Percentiles rank a stretch among this genome's conserved stretches.
These are phyloP conservation scores for Cyprinus carpio DNA, from an alignment of 2,113 vertebrate species.

Conservation along the genomic window DNA sequence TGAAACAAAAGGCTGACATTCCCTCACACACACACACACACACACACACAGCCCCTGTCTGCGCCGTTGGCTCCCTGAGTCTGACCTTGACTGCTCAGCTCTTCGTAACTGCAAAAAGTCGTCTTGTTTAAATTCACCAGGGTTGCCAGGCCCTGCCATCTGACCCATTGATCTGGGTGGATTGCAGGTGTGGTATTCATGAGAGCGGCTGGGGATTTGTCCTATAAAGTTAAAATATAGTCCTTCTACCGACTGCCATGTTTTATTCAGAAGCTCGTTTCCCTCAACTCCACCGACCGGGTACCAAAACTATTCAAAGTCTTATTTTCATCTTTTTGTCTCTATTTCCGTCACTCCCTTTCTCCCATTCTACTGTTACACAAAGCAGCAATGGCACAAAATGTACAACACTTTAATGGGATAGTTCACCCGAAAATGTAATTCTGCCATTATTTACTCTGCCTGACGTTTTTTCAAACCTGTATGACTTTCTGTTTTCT, in stretches of 20 bases:
- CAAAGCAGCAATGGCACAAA: constrained; percentile 58
- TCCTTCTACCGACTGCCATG: constrained; percentile 61
- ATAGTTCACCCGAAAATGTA: not conserved
- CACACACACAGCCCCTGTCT: not conserved
- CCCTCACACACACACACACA: not conserved
- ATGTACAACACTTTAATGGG: constrained; percentile 49
- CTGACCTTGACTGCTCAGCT: constrained; percentile 66
- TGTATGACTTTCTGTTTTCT: not conserved
- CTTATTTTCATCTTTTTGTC: constrained; percentile 58
- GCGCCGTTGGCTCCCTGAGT: not conserved
- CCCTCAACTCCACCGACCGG: constrained; percentile 45
- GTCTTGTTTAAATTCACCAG: constrained; percentile 68
- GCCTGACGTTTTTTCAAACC: not conserved
- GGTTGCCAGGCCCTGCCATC: constrained; percentile 58
- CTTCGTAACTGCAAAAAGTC: constrained; percentile 44
- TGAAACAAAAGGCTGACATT: not conserved
- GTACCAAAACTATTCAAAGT: constrained; percentile 29
- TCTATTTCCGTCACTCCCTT: constrained; percentile 15
- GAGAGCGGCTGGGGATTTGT: constrained; percentile 66
- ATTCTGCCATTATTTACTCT: not conserved
- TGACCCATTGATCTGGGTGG: constrained; percentile 70
- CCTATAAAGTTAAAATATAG: constrained; percentile 76
- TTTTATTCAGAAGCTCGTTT: constrained; percentile 75
- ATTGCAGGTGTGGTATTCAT: constrained; percentile 73
- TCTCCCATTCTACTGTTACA: constrained; percentile 55